Base-by-base conservation (phyloP, 1,140 invertebrate genomes). In the Tetragonula clypearis region DNA sequence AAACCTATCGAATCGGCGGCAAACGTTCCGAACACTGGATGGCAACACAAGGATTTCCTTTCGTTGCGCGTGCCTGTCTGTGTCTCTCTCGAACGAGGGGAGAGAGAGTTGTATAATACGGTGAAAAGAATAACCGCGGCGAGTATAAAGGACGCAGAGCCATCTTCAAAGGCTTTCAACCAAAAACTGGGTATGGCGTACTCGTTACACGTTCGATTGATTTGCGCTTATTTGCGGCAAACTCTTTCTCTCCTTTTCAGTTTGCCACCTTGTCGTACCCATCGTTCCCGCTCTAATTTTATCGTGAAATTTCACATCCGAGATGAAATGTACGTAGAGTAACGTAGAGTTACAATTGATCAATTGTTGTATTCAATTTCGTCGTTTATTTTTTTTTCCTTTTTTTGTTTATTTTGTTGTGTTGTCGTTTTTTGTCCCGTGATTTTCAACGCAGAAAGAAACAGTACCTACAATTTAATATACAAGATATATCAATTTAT, bases 121-220 rank as follows among this genome's bases (percentile, higher is more conserved):
- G 26, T 53, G 35, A 26, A 69, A 82, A 87, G 73, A 82, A 60
- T 86, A 89, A 55, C 81, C 75, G 35, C 41, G 65, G 83, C 65
- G 17, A 68, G 82, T 65, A 82, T 53, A 69, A 58, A 76, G 80
- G 83, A 87, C 41, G 30, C 65, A 82, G 85, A 74, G 74, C 72
- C 76, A 68, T 74, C 77, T 60, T 89, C 87, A 86, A 89, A 89
- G 86, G 21, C 69, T 83, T 76, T 17, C 4, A 41, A 41, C 1
- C 58, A 8, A n/a, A 60, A 91, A 91, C 78, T 87, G 77, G 90
- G 90, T 85, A n/a, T n/a, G n/a, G n/a, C 90, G 88, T 41, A 73
- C 90, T 91, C 77, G 85, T 91, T 91, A 91, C 71, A 79, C 78
- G 58, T 87, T 86, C 87, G 79, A 91, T 90, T 91, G 90, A 91